A percentile compares a stretch with the other conserved stretches of the same genome.
Evolutionary conservation across 1,140 invertebrate species (phyloP).

Genomic region (Cotesia chilonis): DNA sequence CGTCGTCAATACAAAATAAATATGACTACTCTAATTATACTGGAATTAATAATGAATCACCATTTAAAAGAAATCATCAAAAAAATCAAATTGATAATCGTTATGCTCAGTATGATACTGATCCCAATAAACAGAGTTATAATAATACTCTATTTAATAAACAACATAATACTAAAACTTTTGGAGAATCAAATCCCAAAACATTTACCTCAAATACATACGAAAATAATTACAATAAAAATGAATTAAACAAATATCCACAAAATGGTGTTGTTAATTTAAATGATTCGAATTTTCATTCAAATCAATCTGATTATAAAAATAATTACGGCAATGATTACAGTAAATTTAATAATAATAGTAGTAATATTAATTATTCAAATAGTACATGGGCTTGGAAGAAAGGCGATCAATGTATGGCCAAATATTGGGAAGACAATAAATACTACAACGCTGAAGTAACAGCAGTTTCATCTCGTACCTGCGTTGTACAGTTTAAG

Average conservation of each 20-base stretch:
- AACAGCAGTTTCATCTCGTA: conserved; percentile 78
- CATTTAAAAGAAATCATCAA: conserved; percentile 39
- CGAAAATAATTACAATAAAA: conserved; percentile 53
- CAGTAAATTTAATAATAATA: conserved; percentile 47
- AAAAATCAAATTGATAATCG: conserved; percentile 39
- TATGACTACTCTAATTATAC: conserved; percentile 25
- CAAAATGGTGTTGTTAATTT: conserved; percentile 9
- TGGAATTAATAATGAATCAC: conserved; percentile 26
- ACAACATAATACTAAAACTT: conserved; percentile 45
- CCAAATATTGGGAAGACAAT: conserved; percentile 93
- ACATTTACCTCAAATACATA: conserved; percentile 39
- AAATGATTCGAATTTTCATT: not conserved
- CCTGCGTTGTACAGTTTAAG: conserved; percentile 84
- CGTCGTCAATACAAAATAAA: conserved; percentile 40
- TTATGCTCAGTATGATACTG: conserved; percentile 42
- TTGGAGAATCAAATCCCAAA: conserved; percentile 46
- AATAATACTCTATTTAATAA: conserved; percentile 40
- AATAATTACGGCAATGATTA: conserved; percentile 46
- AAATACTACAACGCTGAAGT: conserved; percentile 88
- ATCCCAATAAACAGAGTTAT: conserved; percentile 42
- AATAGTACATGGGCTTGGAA: conserved; percentile 71
- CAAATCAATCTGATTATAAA: conserved; percentile 41
- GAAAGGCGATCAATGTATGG: conserved; percentile 82
- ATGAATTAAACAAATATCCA: conserved; percentile 37
- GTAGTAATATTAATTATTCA: conserved; percentile 41